Evolutionary conservation across 2,888 invertebrate genomes (phyloP).

Genomic region (Dyspetes luteomarginatus): DNA sequence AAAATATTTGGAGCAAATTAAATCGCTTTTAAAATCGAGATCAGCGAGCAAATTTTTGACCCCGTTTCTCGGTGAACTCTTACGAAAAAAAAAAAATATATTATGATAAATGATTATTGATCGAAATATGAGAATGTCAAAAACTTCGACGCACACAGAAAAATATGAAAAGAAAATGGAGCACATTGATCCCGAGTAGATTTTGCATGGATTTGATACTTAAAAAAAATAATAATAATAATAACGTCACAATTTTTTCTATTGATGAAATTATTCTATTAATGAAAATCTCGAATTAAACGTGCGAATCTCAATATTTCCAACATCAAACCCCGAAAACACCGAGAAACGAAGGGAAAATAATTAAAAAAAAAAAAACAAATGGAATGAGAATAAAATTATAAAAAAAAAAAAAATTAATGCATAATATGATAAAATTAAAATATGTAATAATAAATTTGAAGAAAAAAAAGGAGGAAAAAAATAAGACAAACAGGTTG

Average conservation of each 20-base stretch:
- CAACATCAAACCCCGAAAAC: neutral
- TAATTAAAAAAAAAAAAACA: too few relatives aligned
- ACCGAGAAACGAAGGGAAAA: neutral
- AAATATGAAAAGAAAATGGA: slow-evolving; percentile 3
- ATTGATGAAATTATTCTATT: slow-evolving; percentile 14
- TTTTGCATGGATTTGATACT: slow-evolving; percentile 65
- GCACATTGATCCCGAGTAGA: slow-evolving; percentile 50
- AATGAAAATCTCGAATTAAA: neutral
- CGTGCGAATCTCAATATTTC: neutral
- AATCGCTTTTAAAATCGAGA: neutral
- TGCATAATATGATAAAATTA: slow-evolving; percentile 27
- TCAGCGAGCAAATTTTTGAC: neutral
- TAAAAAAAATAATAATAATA: neutral
- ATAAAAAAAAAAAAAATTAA: slow-evolving; percentile 10
- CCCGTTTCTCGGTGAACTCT: slow-evolving; percentile 26
- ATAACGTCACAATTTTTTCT: slow-evolving; percentile 24
- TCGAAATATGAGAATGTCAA: neutral
- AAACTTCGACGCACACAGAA: neutral
- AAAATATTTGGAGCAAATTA: neutral
- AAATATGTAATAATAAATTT: slow-evolving; percentile 33
- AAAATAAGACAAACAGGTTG: slow-evolving; percentile 29
- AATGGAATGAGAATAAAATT: neutral
- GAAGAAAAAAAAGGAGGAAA: slow-evolving; percentile 3
- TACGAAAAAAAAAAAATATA: neutral
- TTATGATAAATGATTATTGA: neutral